These are phyloP conservation scores for Ochlodes sylvanus DNA, from an alignment of 2,888 invertebrate genomes.

Conservation along the genomic window DNA sequence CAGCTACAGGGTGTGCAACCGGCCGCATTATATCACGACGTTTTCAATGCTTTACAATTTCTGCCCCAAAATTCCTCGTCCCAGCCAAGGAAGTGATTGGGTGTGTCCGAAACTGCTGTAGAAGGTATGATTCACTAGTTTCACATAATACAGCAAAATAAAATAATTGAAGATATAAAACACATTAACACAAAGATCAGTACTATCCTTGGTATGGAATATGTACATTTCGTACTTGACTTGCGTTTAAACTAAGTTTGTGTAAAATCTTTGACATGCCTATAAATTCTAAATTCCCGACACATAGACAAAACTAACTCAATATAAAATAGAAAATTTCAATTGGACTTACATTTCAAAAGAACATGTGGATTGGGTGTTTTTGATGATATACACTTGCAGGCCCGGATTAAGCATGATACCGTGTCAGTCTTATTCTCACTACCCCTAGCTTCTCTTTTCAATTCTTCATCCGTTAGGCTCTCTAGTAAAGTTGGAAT, in stretches of 20 bases:
- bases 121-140: too few relatives aligned
- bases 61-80: neutral
- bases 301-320: too few relatives aligned
- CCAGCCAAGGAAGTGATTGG: neutral
- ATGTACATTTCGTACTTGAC: too few relatives aligned
- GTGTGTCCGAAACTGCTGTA: too few relatives aligned
- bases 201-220: too few relatives aligned
- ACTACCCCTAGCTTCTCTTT: conserved; percentile 95
- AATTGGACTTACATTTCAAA: conserved; percentile 78
- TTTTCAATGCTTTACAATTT: neutral
- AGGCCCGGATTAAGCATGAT: conserved; percentile 96
- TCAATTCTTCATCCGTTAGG: conserved; percentile 97
- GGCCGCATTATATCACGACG: conserved; percentile 45
- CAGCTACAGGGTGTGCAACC: conserved; percentile 81
- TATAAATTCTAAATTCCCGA: too few relatives aligned
- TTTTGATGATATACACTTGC: conserved; percentile 94
- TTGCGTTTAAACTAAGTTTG: too few relatives aligned
- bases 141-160: too few relatives aligned
- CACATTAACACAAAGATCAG: too few relatives aligned
- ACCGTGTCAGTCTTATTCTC: conserved; percentile 98
- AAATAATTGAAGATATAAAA: too few relatives aligned
- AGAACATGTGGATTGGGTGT: conserved; percentile 93
- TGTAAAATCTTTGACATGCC: too few relatives aligned
- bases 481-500: conserved; percentile 95
- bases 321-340: neutral